phyloP scores from a whole-genome alignment of 2,113 vertebrate species.

The Nothoprocta pentlandii region DNA sequence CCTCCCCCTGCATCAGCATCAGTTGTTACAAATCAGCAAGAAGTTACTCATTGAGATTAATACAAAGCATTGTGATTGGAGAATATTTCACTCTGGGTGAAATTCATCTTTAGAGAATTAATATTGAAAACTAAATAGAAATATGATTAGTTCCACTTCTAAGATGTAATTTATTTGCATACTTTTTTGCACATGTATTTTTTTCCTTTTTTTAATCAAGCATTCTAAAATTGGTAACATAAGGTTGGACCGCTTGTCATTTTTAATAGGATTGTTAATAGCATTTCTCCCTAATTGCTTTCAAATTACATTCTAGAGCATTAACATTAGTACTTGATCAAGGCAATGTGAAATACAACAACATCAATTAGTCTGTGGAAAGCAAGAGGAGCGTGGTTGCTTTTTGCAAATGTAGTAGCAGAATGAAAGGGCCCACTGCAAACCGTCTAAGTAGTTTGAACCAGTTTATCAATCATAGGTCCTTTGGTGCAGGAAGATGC shows the following conservation, averaged over 20 bases:
- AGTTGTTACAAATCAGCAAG: constrained; percentile 38
- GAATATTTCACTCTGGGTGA: neutral
- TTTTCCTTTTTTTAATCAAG: neutral
- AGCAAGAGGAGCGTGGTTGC: neutral
- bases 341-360: neutral
- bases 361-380: neutral
- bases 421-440: neutral
- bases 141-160: neutral
- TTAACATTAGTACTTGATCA: neutral
- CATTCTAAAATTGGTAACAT: neutral
- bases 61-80: neutral
- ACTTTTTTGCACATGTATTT: neutral
- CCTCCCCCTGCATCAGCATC: neutral
- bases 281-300: constrained; percentile 6
- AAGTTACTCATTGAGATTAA: constrained; percentile 27
- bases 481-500: neutral
- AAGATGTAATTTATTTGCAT: neutral
- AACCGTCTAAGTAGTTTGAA: neutral
- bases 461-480: neutral
- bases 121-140: neutral
- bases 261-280: constrained; percentile 43
- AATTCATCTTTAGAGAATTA: constrained; percentile 1
- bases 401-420: neutral
- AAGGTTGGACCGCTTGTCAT: neutral
- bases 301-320: constrained; percentile 23